phyloP scores from a whole-genome alignment of 2,797 vertebrate genomes.

The Simalia tracyae region DNA sequence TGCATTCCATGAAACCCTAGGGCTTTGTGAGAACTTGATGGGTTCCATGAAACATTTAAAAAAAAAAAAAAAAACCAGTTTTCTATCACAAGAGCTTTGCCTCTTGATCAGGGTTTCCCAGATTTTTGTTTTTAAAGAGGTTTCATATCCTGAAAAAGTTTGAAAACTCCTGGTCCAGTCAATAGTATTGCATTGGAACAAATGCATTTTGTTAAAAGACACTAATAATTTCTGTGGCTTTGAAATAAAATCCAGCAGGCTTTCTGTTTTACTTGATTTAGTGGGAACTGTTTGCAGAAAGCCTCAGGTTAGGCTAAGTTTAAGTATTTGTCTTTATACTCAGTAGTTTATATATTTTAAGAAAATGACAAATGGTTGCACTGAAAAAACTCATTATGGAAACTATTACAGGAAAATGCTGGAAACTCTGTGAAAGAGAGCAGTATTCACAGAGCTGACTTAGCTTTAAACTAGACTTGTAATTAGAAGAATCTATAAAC shows the following conservation, averaged over 20 bases:
- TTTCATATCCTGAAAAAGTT: neutral
- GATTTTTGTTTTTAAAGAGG: neutral
- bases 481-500: slow-evolving; percentile 78
- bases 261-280: slow-evolving; percentile 75
- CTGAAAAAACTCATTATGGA: slow-evolving; percentile 80
- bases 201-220: neutral
- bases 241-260: slow-evolving; percentile 71
- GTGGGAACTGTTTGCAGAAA: slow-evolving; percentile 60
- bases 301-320: slow-evolving; percentile 64
- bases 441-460: slow-evolving; percentile 68
- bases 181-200: neutral
- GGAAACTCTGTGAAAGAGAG: slow-evolving; percentile 72
- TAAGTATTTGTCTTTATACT: slow-evolving; percentile 76
- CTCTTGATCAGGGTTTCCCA: neutral
- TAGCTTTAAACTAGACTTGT: slow-evolving; percentile 73
- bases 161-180: neutral
- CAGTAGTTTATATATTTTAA: slow-evolving; percentile 78
- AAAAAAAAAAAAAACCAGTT: neutral
- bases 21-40: neutral
- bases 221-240: slow-evolving; percentile 57
- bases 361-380: slow-evolving; percentile 78
- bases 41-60: neutral
- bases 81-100: neutral
- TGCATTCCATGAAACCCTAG: neutral
- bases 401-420: slow-evolving; percentile 77